A percentile compares a stretch with the other conserved stretches of the same genome.
Evolutionary conservation across 2,113 vertebrate species (phyloP).

Genomic region (Rhipidura dahli): DNA sequence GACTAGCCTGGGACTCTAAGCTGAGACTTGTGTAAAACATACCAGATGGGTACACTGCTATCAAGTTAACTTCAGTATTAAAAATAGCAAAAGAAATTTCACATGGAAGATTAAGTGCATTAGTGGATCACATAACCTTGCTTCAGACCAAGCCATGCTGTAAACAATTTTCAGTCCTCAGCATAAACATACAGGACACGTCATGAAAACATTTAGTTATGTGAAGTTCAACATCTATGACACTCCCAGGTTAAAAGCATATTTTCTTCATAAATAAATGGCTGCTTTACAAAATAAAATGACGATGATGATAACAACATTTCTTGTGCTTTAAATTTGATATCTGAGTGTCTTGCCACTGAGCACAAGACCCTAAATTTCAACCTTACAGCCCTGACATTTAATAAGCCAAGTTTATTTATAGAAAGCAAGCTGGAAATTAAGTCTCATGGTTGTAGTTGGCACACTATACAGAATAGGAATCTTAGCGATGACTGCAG

Average conservation of each 20-base stretch:
- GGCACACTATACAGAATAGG: not conserved
- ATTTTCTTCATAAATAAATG: slow-evolving; percentile 32
- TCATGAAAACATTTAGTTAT: not conserved
- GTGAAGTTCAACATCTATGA: not conserved
- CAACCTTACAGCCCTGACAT: slow-evolving; percentile 1
- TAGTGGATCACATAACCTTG: slow-evolving; percentile 26
- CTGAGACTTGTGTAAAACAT: not conserved
- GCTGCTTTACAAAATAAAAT: not conserved
- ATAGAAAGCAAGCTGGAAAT: slow-evolving; percentile 40
- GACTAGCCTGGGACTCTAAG: not conserved
- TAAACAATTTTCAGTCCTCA: not conserved
- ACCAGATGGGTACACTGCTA: not conserved
- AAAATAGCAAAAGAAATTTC: slow-evolving; percentile 48
- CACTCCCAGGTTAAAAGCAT: not conserved
- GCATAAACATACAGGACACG: not conserved
- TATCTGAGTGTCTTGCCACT: not conserved
- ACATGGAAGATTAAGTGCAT: not conserved
- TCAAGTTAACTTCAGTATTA: slow-evolving; percentile 12
- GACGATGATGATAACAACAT: not conserved
- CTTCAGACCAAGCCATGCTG: not conserved
- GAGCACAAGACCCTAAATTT: not conserved
- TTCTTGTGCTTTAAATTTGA: not conserved
- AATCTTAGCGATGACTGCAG: not conserved
- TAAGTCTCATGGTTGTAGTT: not conserved
- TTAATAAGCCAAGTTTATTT: slow-evolving; percentile 51